A percentile compares a stretch with the other conserved stretches of the same genome.
Evolutionary conservation across 2,888 invertebrate species (phyloP).

Genomic region (Chloromyia formosa): DNA sequence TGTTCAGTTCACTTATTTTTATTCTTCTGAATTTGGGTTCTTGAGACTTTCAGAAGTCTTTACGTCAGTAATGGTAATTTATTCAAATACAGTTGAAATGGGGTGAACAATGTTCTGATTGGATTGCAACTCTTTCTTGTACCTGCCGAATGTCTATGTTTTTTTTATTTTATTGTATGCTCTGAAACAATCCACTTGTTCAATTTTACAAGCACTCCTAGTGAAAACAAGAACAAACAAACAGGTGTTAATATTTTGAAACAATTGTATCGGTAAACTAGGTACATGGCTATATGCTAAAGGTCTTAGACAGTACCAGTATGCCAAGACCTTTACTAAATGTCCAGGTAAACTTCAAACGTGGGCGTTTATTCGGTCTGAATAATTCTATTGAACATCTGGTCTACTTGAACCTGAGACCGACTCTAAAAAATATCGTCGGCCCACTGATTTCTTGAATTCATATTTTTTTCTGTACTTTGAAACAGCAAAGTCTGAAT

Average conservation of each 20-base stretch:
- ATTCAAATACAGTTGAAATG: too few species aligned
- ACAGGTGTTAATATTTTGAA: constrained; percentile 35
- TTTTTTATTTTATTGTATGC: neutral
- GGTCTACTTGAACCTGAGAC: constrained; percentile 3
- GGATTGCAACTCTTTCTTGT: too few species aligned
- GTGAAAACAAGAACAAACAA: constrained; percentile 28
- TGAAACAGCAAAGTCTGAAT: too few species aligned
- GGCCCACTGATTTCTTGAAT: neutral
- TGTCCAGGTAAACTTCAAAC: neutral
- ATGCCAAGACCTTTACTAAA: constrained; percentile 25
- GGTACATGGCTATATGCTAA: too few species aligned
- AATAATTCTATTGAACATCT: constrained; percentile 38
- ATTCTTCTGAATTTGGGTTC: too few species aligned
- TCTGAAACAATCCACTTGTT: constrained; percentile 13
- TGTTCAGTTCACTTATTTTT: too few species aligned
- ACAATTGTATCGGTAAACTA: neutral
- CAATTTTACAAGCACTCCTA: constrained; percentile 23
- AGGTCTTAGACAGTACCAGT: neutral
- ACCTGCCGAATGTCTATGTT: too few species aligned
- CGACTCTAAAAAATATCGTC: neutral
- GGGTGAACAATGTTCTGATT: too few species aligned
- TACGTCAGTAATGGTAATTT: too few species aligned
- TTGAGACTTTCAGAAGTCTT: too few species aligned
- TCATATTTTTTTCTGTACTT: too few species aligned
- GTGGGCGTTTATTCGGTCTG: constrained; percentile 30